Base-by-base conservation (phyloP, 2,797 vertebrate genomes). In the Crocidura indochinensis region DNA sequence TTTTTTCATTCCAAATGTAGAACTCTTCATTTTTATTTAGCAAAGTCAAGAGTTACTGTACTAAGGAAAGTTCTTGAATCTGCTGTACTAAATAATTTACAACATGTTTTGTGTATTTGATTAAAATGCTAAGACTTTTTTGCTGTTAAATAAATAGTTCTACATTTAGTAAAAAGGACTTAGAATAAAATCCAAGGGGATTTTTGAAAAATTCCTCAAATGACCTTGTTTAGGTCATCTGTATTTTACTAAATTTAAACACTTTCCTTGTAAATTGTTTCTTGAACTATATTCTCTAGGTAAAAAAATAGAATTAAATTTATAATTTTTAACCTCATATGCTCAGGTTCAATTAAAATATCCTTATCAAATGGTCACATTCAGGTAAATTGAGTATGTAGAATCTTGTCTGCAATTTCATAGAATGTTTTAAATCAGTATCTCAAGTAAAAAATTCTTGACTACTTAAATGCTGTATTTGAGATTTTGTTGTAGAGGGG, bases 331-430 rank as follows among this genome's bases (percentile, higher is more conserved):
- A 24, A 29, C n/a, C 4, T 77, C 65, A 38, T 72, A n/a, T 83
- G 27, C 26, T 82, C 26, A 78, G 56, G 24, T 68, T 69, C 19
- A 84, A 74, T 69, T 84, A 51, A 74, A 31, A 60, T 53, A 46
- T 17, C 31, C 29, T 78, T 78, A 90, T 69, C 29, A 83, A 87
- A 90, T 67, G 73, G 9, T 20, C 73, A 74, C 47, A 31, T 53
- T 90, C n/a, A 38, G n/a, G 44, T 64, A 86, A 90, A 83, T 74
- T 87, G 24, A 38, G 9, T 46, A 74, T 86, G 49, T 85, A 73
- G 31, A 44, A 83, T 78, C 47, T 74, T 73, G 60, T 69, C 6
- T 46, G 31, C 26, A 78, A 46, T 7, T 80, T 84, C 46, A 47
- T 17, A n/a, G 19, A 60, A 60, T 71, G 85, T 11, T 81, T 89